Percentiles rank a stretch among this genome's conserved stretches.
phyloP scores from a whole-genome alignment of 2,113 vertebrate species.

The Mirounga angustirostris region DNA sequence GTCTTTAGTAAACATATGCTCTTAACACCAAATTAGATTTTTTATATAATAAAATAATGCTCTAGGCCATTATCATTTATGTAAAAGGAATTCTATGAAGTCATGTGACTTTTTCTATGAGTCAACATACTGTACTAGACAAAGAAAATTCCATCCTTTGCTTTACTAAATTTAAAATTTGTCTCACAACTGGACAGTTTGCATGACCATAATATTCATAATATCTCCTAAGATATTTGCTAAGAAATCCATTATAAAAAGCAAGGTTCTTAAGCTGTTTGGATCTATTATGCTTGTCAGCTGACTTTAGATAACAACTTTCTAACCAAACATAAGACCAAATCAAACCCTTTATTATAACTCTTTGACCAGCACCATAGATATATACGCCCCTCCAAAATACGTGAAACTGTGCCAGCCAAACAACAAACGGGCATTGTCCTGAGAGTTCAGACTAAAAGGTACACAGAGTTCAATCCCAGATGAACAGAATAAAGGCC shows the following conservation, averaged over 20 bases:
- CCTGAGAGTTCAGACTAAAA: constrained; percentile 37
- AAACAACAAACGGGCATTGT: constrained; percentile 69
- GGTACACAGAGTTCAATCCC: constrained; percentile 28
- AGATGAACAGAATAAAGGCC: constrained; percentile 38
- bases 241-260: constrained; percentile 27
- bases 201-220: background rate
- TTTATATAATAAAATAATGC: constrained; percentile 10
- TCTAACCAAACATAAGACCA: constrained; percentile 12
- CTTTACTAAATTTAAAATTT: constrained; percentile 40
- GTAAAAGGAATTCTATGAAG: background rate
- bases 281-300: constrained; percentile 52
- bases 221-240: constrained; percentile 1
- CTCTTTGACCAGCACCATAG: background rate
- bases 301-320: constrained; percentile 60
- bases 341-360: background rate
- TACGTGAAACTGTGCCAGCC: constrained; percentile 52
- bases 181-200: background rate
- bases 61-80: background rate
- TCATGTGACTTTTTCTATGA: background rate
- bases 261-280: constrained; percentile 20
- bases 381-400: constrained; percentile 45
- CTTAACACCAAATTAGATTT: constrained; percentile 31
- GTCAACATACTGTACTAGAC: constrained; percentile 4
- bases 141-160: constrained; percentile 25
- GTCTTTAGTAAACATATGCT: background rate